A percentile compares a stretch with the other conserved stretches of the same genome.
These are phyloP conservation scores for Myotis vivesi DNA, from an alignment of 2,797 vertebrate genomes.

Conservation along the genomic window DNA sequence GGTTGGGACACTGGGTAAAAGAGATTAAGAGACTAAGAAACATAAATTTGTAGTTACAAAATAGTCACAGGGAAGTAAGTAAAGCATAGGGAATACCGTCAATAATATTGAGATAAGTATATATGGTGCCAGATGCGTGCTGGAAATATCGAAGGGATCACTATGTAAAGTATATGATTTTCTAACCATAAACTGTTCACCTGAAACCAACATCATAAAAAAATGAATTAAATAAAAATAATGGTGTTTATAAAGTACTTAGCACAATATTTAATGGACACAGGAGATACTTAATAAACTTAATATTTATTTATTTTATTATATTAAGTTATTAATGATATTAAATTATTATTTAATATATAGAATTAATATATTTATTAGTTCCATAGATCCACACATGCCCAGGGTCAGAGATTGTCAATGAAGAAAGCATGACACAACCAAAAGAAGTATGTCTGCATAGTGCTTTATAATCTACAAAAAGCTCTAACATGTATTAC, in stretches of 20 bases:
- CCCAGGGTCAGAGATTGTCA: neutral
- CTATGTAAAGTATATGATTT: no score
- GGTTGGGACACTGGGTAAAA: neutral
- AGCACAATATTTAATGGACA: neutral
- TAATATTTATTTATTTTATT: conserved; percentile 17
- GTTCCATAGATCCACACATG: neutral
- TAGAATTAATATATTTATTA: neutral
- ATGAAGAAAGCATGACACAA: neutral
- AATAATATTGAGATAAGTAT: neutral
- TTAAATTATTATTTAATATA: neutral
- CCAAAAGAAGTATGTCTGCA: neutral
- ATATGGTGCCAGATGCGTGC: neutral
- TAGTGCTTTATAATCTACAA: neutral
- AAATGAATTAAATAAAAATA: neutral
- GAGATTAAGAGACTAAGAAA: neutral
- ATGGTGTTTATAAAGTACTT: neutral
- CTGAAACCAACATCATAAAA: neutral
- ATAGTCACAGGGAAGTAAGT: neutral
- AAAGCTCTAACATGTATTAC: neutral
- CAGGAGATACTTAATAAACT: neutral
- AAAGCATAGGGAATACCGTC: neutral
- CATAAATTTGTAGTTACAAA: neutral
- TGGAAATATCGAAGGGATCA: neutral
- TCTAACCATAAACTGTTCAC: neutral
- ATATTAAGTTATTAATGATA: neutral